Evolutionary conservation across 2,888 invertebrate genomes (phyloP), one percentile per base, ranked within the genome.

Genomic region (Xylocampa areola): DNA sequence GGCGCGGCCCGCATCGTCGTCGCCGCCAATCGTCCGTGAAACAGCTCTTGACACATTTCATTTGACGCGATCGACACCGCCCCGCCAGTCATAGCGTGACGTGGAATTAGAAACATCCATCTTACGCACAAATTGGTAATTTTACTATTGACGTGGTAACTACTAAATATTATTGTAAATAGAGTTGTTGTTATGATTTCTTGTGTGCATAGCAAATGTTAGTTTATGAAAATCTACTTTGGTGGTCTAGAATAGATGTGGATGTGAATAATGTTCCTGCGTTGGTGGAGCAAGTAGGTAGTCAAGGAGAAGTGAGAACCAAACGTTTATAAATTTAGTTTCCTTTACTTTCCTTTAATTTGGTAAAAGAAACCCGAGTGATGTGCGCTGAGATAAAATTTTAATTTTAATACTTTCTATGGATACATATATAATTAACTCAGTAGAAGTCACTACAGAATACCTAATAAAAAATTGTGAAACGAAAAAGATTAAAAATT

Each of bases 31-130:
- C 86, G 89, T 65, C 86, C 92, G 88, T 92, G 89, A 89, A 93
- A 93, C 89, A 86, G 82, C 84, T 85, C 88, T 77, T 86, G 93
- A 92, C 93, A 90, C 80, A 87, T 93, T 88, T 91, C 92, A 90
- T 92, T 90, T 88, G 86, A 77, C 80, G 79, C 83, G 77, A 82
- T 80, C 68, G 67, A 79, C 64, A 76, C 66, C 66, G 73, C 76
- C 68, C 64, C 62, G 77, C 78, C 29, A 30, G 76, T 82, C 81
- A 74, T 80, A 77, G 75, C 79, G 75, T 84, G 85, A 86, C 84
- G 82, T 58, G 67, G 75, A 76, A 85, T 85, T 80, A 86, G 70
- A 68, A n/a, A 70, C 77, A 80, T 81, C 81, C 75, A 85, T 85
- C 77, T 76, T 73, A 76, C 65, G 77, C 71, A 76, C 69, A 76